phyloP scores from a whole-genome alignment of 2,113 vertebrate species.

The Cryptomyrus ogoouensis region DNA sequence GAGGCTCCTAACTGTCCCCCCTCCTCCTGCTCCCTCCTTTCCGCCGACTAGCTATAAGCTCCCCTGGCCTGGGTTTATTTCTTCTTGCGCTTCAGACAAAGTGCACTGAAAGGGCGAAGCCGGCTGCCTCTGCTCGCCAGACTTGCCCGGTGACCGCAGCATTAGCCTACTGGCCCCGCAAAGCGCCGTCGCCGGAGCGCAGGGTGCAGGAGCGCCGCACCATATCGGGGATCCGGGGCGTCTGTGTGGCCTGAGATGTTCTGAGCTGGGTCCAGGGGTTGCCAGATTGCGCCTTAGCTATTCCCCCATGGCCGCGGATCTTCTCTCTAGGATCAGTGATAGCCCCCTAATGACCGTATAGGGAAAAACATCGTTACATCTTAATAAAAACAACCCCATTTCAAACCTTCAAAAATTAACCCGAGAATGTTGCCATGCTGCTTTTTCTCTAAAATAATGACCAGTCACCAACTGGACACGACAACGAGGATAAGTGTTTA shows the following conservation, averaged over 20 bases:
- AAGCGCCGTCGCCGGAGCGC: conserved; percentile 14
- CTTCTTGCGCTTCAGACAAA: neutral
- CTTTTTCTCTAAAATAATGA: neutral
- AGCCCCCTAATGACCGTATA: neutral
- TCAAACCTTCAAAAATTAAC: neutral
- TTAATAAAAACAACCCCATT: neutral
- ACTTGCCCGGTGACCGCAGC: neutral
- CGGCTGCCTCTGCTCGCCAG: neutral
- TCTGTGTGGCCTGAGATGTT: conserved; percentile 19
- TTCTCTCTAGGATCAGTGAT: neutral
- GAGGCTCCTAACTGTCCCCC: conserved; percentile 18
- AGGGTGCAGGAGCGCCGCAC: conserved; percentile 16
- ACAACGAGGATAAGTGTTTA: neutral
- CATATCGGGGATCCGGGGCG: conserved; percentile 21
- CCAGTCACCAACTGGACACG: neutral
- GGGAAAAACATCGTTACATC: neutral
- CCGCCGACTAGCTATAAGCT: conserved; percentile 16
- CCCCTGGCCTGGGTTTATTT: neutral
- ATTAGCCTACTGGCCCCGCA: neutral
- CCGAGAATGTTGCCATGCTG: neutral
- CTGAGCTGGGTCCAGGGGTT: conserved; percentile 1
- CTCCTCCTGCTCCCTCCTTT: conserved; percentile 22
- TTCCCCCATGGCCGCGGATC: neutral
- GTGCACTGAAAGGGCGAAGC: neutral
- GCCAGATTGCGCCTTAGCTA: neutral